These are phyloP conservation scores for Halictus quadricinctus DNA, from an alignment of 2,888 invertebrate species.

Conservation along the genomic window DNA sequence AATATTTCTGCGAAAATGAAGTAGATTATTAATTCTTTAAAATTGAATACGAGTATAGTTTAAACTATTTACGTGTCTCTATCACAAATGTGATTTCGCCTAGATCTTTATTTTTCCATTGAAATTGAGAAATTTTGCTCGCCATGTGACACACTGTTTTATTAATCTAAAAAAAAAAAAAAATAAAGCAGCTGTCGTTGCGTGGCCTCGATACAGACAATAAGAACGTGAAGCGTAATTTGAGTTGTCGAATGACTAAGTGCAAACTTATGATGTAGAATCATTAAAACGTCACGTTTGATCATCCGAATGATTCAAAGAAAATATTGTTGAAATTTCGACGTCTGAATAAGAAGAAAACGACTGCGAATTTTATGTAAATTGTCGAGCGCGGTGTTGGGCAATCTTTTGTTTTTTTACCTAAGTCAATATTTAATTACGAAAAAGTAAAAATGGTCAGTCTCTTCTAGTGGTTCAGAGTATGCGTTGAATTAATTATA, in stretches of 20 bases:
- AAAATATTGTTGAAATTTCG: constrained; percentile 10
- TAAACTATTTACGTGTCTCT: neutral
- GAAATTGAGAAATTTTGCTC: too few relatives aligned
- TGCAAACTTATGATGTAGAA: neutral
- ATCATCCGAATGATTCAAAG: neutral
- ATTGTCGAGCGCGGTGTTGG: neutral
- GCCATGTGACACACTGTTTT: neutral
- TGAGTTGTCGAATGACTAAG: neutral
- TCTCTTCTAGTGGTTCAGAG: neutral
- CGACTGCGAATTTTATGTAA: neutral
- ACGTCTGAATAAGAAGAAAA: neutral
- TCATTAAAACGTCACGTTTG: neutral
- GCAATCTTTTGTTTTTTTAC: neutral
- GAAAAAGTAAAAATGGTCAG: neutral
- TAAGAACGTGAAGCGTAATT: neutral
- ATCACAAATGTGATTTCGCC: too few relatives aligned
- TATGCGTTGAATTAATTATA: neutral
- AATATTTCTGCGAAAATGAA: neutral
- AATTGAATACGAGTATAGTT: neutral
- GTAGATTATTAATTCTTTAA: neutral
- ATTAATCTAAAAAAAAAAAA: neutral
- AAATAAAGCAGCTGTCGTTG: neutral
- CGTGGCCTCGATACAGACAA: neutral
- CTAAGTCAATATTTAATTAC: neutral
- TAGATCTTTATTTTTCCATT: neutral